Evolutionary conservation across 2,888 invertebrate species (phyloP).

Genomic region (Hoplodrina ambigua): DNA sequence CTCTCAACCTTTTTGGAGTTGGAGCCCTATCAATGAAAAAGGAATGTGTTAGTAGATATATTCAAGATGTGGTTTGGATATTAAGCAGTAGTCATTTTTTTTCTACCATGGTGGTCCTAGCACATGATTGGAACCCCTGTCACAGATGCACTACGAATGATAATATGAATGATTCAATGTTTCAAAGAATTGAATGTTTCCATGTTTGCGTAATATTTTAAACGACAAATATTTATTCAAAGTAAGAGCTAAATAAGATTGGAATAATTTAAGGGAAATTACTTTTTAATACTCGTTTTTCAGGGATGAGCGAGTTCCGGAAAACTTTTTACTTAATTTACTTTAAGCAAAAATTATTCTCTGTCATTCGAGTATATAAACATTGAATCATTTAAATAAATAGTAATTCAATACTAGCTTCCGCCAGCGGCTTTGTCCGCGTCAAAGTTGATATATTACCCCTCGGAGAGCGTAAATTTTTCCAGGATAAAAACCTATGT

Average conservation of each 20-base stretch:
- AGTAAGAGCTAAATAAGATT: background rate
- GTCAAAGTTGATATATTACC: too few relatives aligned
- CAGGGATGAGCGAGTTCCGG: background rate
- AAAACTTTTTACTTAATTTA: background rate
- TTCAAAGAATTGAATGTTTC: constrained; percentile 13
- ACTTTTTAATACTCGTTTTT: background rate
- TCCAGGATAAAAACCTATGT: too few relatives aligned
- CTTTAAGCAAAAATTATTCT: background rate
- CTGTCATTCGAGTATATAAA: background rate
- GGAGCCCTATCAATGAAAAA: background rate
- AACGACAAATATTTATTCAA: background rate
- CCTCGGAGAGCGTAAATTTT: too few relatives aligned
- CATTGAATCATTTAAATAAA: background rate
- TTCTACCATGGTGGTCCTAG: constrained; percentile 21
- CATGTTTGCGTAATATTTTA: background rate
- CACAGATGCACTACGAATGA: constrained; percentile 12
- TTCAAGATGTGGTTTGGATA: constrained; percentile 29
- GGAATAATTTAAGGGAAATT: constrained; percentile 1
- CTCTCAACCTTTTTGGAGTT: background rate
- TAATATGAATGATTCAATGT: constrained; percentile 36
- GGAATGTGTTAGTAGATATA: constrained; percentile 15
- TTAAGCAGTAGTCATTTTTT: constrained; percentile 19
- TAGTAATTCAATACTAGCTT: background rate
- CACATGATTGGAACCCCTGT: constrained; percentile 1
- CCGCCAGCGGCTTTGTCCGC: too few relatives aligned